Conservation (phyloP, 2,797 vertebrate species). For the Valencia hispanica region DNA sequence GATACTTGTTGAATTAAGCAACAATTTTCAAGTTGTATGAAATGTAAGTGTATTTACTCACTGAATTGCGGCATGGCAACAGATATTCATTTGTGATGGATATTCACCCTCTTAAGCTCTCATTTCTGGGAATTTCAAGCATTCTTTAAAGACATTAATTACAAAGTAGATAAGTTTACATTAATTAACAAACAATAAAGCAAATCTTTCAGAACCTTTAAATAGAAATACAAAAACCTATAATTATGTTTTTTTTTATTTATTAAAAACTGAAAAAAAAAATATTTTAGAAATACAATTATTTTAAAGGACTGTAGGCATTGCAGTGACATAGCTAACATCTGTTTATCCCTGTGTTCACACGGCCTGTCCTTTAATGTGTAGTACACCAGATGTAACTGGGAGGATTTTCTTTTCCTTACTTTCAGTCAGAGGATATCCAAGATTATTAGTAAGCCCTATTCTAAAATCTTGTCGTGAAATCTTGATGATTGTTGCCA, state of each 20-base stretch:
- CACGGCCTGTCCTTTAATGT: too few relatives aligned
- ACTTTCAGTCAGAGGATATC: too few relatives aligned
- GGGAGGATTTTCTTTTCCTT: too few relatives aligned
- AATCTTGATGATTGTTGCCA: too few relatives aligned
- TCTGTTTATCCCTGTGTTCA: too few relatives aligned
- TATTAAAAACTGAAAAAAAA: too few relatives aligned
- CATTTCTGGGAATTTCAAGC: neutral
- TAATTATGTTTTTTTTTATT: too few relatives aligned
- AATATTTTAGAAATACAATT: too few relatives aligned
- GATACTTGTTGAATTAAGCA: neutral
- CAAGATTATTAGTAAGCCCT: too few relatives aligned
- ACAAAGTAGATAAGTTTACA: neutral
- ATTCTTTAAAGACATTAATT: neutral
- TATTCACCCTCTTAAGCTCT: neutral
- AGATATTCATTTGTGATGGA: neutral
- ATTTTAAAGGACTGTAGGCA: neutral
- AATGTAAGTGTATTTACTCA: neutral
- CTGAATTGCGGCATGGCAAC: neutral
- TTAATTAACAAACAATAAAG: constrained; percentile 1
- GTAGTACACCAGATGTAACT: too few relatives aligned
- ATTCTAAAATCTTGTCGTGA: too few relatives aligned
- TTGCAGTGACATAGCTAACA: neutral
- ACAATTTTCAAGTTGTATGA: neutral
- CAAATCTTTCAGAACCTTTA: neutral
- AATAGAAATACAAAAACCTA: neutral